Percentiles rank a stretch among this genome's conserved stretches.
phyloP scores from a whole-genome alignment of 2,113 vertebrate species.

The Paracanthobrama guichenoti region DNA sequence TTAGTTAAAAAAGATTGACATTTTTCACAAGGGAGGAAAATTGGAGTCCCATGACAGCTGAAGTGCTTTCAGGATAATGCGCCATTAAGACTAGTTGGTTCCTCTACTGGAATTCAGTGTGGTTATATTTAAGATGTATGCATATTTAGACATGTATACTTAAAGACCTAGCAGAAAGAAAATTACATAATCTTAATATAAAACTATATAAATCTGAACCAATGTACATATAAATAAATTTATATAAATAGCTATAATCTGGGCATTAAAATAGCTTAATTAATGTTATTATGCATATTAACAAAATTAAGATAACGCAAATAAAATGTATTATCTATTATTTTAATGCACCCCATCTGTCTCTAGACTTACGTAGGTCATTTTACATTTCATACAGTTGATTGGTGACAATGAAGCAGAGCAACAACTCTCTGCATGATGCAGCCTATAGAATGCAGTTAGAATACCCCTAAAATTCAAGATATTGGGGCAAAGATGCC shows the following conservation, averaged over 20 bases:
- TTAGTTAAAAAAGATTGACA: background rate
- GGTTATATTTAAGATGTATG: background rate
- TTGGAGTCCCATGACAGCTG: slow-evolving; percentile 6
- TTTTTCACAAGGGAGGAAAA: slow-evolving; percentile 4
- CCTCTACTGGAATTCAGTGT: background rate
- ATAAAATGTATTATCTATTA: too few relatives aligned
- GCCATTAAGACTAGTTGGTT: background rate
- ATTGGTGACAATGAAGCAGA: too few relatives aligned
- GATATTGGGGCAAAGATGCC: too few relatives aligned
- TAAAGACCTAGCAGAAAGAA: background rate
- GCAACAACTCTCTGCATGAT: too few relatives aligned
- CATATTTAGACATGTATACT: background rate
- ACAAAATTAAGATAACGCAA: too few relatives aligned
- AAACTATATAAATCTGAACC: background rate
- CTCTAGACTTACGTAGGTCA: too few relatives aligned
- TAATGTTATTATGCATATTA: too few relatives aligned
- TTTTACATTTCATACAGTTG: too few relatives aligned
- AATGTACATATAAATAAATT: background rate
- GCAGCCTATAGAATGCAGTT: too few relatives aligned
- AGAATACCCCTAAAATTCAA: too few relatives aligned
- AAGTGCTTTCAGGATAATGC: slow-evolving; percentile 3
- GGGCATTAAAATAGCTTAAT: too few relatives aligned
- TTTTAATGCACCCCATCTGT: too few relatives aligned
- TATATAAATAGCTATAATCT: background rate
- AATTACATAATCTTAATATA: background rate